Evolutionary conservation across 2,888 invertebrate genomes (phyloP).

Genomic region (Anthophora plumipes): DNA sequence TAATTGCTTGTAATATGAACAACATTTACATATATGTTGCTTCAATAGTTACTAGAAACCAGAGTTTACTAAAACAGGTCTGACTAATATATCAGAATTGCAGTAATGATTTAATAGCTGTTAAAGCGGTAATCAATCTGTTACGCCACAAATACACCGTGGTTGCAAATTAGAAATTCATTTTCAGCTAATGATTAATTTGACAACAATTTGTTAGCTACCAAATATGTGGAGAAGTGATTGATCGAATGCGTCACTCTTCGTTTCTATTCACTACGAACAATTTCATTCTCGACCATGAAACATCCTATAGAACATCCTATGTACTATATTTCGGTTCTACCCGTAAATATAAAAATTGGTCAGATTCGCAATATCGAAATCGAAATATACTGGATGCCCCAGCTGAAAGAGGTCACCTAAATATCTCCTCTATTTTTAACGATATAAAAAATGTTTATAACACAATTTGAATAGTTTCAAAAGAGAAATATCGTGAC

Average conservation of each 20-base stretch:
- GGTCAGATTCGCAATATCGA: too few species aligned
- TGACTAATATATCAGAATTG: slow-evolving; percentile 41
- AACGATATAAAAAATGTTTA: too few species aligned
- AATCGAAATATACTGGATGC: too few species aligned
- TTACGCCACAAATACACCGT: background rate
- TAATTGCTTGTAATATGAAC: background rate
- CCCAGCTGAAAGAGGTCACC: too few species aligned
- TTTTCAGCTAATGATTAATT: slow-evolving; percentile 10
- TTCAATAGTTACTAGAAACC: slow-evolving; percentile 18
- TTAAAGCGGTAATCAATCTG: slow-evolving; percentile 29
- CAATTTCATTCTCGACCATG: background rate
- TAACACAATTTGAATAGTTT: too few species aligned
- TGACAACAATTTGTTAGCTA: background rate
- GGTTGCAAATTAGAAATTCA: slow-evolving; percentile 19
- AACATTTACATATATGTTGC: background rate
- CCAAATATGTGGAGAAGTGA: background rate
- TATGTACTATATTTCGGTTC: too few species aligned
- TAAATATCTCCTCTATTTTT: too few species aligned
- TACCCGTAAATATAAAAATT: too few species aligned
- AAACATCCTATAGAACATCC: too few species aligned
- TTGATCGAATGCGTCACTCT: background rate
- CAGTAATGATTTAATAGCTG: slow-evolving; percentile 33
- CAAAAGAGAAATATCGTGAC: too few species aligned
- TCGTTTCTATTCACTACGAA: background rate
- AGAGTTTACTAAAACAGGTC: slow-evolving; percentile 8